Conservation (phyloP, 2,888 invertebrate species). For the Pristionchus arcanus region DNA sequence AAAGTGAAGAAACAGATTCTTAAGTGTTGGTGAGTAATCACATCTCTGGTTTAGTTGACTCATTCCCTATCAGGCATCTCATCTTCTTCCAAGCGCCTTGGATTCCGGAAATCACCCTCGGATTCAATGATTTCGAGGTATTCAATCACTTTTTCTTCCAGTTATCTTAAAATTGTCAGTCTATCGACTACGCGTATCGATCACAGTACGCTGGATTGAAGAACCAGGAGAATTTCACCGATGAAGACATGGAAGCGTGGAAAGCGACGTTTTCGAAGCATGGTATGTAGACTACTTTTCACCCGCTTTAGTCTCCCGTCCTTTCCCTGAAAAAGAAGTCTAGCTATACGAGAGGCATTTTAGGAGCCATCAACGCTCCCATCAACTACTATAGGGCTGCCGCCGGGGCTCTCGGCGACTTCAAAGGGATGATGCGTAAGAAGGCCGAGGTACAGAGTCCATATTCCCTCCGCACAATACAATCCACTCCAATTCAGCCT, state of each 20-base stretch:
- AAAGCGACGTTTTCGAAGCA: slow-evolving; percentile 87
- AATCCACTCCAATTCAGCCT: slow-evolving; percentile 60
- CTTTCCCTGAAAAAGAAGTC: not conserved
- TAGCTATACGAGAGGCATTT: slow-evolving; percentile 56
- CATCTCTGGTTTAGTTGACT: not conserved
- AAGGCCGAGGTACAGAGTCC: slow-evolving; percentile 42
- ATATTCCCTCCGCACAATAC: not conserved
- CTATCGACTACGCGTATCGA: not conserved
- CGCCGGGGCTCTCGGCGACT: not conserved
- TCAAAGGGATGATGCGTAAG: slow-evolving; percentile 73
- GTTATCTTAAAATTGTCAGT: slow-evolving; percentile 85
- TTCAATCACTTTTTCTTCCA: slow-evolving; percentile 83
- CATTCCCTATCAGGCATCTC: slow-evolving; percentile 81
- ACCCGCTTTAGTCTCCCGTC: not conserved
- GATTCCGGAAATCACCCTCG: slow-evolving; percentile 85
- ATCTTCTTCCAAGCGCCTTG: slow-evolving; percentile 84
- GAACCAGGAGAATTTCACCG: slow-evolving; percentile 76
- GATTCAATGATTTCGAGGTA: slow-evolving; percentile 84
- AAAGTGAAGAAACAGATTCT: slow-evolving; percentile 79
- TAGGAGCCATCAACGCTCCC: slow-evolving; percentile 87
- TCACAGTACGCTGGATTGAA: slow-evolving; percentile 62
- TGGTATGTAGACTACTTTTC: no score
- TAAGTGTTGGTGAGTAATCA: slow-evolving; percentile 68
- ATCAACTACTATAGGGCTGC: slow-evolving; percentile 87
- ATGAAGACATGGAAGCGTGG: slow-evolving; percentile 86